Conservation (phyloP, 2,888 invertebrate species). For the Nysson spinosus region DNA sequence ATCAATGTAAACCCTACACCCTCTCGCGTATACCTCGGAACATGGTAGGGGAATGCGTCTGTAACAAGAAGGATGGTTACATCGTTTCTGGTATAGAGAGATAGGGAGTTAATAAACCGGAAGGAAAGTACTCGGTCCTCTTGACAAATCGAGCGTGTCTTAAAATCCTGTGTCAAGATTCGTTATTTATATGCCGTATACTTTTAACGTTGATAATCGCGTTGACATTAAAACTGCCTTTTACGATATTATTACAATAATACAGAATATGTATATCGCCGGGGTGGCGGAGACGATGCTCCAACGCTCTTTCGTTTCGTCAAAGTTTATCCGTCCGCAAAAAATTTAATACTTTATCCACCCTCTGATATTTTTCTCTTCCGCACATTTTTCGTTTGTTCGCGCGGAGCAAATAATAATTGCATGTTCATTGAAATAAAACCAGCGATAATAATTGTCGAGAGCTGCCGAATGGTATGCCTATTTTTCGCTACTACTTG, state of each 20-base stretch:
- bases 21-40: constrained; percentile 25
- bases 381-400: too few relatives aligned
- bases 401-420: too few relatives aligned
- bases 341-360: too few relatives aligned
- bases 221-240: background rate
- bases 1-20: constrained; percentile 60
- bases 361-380: too few relatives aligned
- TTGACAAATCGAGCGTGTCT: constrained; percentile 46
- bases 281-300: too few relatives aligned
- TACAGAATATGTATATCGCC: too few relatives aligned
- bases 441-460: too few relatives aligned
- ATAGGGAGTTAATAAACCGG: constrained; percentile 53
- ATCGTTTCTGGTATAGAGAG: constrained; percentile 30
- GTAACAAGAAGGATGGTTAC: constrained; percentile 42
- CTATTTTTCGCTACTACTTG: constrained; percentile 18
- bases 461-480: constrained; percentile 15
- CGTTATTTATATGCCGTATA: constrained; percentile 14
- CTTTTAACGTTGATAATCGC: constrained; percentile 5
- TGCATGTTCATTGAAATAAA: too few relatives aligned
- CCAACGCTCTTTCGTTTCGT: too few relatives aligned
- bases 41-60: constrained; percentile 25
- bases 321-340: too few relatives aligned
- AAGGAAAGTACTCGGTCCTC: constrained; percentile 28
- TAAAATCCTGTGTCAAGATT: constrained; percentile 21
- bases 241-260: too few relatives aligned